phyloP scores from a whole-genome alignment of 2,888 invertebrate species.

The Fragum sueziense region DNA sequence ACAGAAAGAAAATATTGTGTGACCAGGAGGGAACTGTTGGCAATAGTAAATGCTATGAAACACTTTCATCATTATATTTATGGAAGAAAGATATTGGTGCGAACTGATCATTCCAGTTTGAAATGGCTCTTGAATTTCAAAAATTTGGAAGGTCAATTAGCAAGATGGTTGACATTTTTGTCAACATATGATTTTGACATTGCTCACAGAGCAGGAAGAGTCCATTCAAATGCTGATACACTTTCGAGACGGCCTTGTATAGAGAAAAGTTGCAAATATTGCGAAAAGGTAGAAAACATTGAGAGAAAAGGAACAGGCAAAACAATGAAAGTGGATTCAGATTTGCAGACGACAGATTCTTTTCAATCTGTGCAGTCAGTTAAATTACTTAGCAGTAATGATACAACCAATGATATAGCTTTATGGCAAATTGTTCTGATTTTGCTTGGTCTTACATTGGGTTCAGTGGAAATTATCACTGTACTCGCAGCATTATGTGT shows the following conservation, averaged over 20 bases:
- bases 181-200: slow-evolving; percentile 42
- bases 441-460: too few relatives aligned
- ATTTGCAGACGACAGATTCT: neutral
- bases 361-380: neutral
- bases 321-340: neutral
- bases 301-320: too few relatives aligned
- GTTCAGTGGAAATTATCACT: too few relatives aligned
- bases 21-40: slow-evolving; percentile 29
- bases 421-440: too few relatives aligned
- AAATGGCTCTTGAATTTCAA: slow-evolving; percentile 47
- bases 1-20: slow-evolving; percentile 42
- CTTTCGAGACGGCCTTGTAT: slow-evolving; percentile 45
- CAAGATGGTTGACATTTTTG: slow-evolving; percentile 37
- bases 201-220: slow-evolving; percentile 36
- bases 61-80: slow-evolving; percentile 36
- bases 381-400: too few relatives aligned
- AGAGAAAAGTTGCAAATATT: slow-evolving; percentile 26
- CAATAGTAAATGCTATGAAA: slow-evolving; percentile 29
- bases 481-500: too few relatives aligned
- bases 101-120: slow-evolving; percentile 42
- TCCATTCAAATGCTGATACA: slow-evolving; percentile 48
- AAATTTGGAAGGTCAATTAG: slow-evolving; percentile 48
- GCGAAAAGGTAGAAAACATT: slow-evolving; percentile 16
- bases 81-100: slow-evolving; percentile 29
- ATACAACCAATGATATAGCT: too few relatives aligned